phyloP scores from a whole-genome alignment of 1,140 invertebrate species.

The Propsilocerus akamusi region DNA sequence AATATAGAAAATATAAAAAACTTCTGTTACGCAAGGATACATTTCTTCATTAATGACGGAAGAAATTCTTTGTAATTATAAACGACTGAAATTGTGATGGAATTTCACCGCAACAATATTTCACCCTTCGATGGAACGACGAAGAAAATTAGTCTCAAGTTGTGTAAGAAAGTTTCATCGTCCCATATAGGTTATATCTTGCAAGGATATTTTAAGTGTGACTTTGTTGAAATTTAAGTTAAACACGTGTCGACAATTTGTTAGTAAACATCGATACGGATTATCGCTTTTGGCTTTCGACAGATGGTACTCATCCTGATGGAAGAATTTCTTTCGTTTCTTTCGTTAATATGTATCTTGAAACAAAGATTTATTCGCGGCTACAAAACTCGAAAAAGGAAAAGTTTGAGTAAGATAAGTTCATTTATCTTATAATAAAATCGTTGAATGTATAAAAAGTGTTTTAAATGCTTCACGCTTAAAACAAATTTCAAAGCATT shows the following conservation, averaged over 20 bases:
- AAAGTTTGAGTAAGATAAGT: no score
- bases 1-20: background rate
- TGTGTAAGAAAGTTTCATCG: background rate
- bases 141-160: background rate
- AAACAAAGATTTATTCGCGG: no score
- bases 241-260: slow-evolving; percentile 1
- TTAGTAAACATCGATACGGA: slow-evolving; percentile 1
- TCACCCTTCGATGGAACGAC: background rate
- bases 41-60: background rate
- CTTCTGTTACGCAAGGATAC: slow-evolving; percentile 1
- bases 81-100: background rate
- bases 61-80: background rate
- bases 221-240: background rate
- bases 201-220: no score
- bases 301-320: no score
- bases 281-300: background rate
- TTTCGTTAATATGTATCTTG: no score
- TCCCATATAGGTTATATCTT: background rate
- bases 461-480: no score
- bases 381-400: no score
- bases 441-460: no score
- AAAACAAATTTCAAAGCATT: no score
- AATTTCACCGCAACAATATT: no score
- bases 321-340: no score
- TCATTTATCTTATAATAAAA: no score